Evolutionary conservation across 2,113 vertebrate species (phyloP).

Genomic region (Trogon melanurus): DNA sequence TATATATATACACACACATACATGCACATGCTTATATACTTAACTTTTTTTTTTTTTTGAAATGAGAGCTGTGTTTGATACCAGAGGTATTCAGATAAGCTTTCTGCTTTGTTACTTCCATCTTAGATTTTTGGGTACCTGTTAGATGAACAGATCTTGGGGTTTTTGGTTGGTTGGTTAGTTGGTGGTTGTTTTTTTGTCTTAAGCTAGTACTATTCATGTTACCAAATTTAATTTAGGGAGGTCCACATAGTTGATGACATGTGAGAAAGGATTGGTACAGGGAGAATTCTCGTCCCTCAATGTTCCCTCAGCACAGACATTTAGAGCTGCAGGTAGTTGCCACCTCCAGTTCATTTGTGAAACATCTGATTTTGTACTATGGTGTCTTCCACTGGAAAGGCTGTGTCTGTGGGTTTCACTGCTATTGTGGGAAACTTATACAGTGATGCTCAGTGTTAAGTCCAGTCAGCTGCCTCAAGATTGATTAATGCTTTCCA

Average conservation of each 20-base stretch:
- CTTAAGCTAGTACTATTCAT: background rate
- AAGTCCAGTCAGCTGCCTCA: background rate
- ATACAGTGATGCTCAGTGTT: background rate
- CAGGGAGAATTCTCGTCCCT: background rate
- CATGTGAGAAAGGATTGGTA: background rate
- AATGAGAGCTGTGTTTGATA: background rate
- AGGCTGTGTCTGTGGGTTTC: background rate
- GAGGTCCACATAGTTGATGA: background rate
- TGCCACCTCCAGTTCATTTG: background rate
- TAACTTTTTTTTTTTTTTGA: background rate
- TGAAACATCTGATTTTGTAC: background rate
- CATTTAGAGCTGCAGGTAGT: background rate
- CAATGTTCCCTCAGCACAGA: background rate
- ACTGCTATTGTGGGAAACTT: background rate
- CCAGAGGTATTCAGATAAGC: background rate
- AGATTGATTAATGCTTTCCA: background rate
- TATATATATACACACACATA: background rate
- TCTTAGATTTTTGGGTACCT: background rate
- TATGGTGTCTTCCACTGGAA: background rate
- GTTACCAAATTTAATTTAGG: background rate
- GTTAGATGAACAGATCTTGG: background rate
- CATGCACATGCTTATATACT: background rate
- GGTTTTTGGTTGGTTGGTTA: background rate
- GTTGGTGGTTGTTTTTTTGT: background rate
- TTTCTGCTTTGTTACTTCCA: background rate